Evolutionary conservation across 2,797 vertebrate species (phyloP).

Genomic region (Anguilla anguilla): DNA sequence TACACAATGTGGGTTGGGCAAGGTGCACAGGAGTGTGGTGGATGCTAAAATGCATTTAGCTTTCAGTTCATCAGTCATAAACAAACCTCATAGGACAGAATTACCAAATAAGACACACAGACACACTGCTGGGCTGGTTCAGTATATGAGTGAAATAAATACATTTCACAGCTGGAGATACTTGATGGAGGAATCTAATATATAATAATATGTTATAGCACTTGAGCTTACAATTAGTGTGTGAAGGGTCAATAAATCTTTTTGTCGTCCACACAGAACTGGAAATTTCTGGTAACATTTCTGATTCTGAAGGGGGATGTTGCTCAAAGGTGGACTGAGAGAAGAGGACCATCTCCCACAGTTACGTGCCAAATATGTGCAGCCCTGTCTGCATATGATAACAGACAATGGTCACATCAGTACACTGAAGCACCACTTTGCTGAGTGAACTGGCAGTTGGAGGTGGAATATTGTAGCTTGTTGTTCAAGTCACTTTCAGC

Average conservation of each 20-base stretch:
- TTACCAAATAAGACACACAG: not conserved
- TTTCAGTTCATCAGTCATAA: slow-evolving; percentile 12
- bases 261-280: not conserved
- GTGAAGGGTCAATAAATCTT: not conserved
- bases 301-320: not conserved
- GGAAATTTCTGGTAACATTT: not conserved
- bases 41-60: slow-evolving; percentile 22
- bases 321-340: no score
- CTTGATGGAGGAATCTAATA: not conserved
- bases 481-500: not conserved
- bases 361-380: no score
- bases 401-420: no score
- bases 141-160: not conserved
- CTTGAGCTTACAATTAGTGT: not conserved
- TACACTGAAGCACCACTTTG: not conserved
- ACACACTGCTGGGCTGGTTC: not conserved
- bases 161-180: not conserved
- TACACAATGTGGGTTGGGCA: slow-evolving; percentile 29
- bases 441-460: not conserved
- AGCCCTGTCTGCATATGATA: no score
- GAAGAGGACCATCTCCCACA: no score
- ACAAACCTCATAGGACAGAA: not conserved
- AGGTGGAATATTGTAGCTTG: not conserved
- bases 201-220: not conserved
- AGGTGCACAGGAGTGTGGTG: slow-evolving; percentile 24